A percentile compares a stretch with the other conserved stretches of the same genome.
Evolutionary conservation across 2,888 invertebrate genomes (phyloP).

Genomic region (Melanostoma scalare): DNA sequence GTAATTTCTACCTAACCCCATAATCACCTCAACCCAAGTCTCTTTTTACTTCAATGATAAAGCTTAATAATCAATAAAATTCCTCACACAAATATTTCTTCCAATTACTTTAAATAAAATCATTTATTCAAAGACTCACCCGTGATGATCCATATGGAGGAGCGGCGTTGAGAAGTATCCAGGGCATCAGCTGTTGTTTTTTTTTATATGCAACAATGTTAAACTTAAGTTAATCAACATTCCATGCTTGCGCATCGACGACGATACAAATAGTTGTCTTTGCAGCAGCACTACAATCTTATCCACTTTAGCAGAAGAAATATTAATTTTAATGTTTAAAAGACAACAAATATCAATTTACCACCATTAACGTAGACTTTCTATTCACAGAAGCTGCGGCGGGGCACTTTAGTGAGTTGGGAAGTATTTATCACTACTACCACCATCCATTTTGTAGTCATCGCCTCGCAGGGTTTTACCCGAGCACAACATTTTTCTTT

Average conservation of each 20-base stretch:
- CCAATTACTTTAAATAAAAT: background rate
- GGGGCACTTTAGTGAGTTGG: constrained; percentile 37
- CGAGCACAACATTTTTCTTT: constrained; percentile 44
- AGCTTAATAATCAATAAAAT: constrained; percentile 9
- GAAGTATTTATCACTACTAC: constrained; percentile 36
- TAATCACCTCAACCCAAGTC: background rate
- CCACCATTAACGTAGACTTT: constrained; percentile 75
- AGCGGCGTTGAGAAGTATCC: constrained; percentile 3
- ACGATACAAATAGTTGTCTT: constrained; percentile 36
- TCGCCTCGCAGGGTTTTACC: constrained; percentile 27
- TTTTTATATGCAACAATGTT: constrained; percentile 12
- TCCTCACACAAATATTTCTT: background rate
- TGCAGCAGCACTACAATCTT: constrained; percentile 61
- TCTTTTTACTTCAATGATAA: background rate
- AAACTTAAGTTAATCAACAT: constrained; percentile 63
- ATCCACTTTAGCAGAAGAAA: constrained; percentile 69
- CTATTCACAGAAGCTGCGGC: constrained; percentile 5
- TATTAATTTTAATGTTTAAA: constrained; percentile 62
- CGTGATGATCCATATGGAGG: constrained; percentile 52
- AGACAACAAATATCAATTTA: constrained; percentile 76
- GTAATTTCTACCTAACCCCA: too few species aligned
- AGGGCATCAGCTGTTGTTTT: constrained; percentile 47
- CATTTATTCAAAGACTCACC: constrained; percentile 53
- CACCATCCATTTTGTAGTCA: constrained; percentile 48
- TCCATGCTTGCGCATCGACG: constrained; percentile 50